Evolutionary conservation across 2,888 invertebrate genomes (phyloP).

Genomic region (Agrochola circellaris): DNA sequence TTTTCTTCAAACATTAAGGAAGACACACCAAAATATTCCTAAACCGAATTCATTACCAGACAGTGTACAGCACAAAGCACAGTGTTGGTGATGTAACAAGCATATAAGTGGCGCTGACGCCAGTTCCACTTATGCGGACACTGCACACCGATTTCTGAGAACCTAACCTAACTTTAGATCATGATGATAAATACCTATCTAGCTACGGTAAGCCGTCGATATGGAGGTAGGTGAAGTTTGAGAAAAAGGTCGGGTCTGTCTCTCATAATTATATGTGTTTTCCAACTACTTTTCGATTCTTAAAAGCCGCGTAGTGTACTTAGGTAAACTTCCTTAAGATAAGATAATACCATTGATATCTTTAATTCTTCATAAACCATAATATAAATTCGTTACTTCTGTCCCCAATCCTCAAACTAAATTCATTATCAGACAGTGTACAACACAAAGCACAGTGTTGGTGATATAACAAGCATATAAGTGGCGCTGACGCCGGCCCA

Average conservation of each 20-base stretch:
- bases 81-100: conserved; percentile 55
- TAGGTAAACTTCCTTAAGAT: no score
- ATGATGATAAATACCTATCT: no score
- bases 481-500: conserved; percentile 74
- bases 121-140: conserved; percentile 76
- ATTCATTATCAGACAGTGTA: conserved; percentile 6
- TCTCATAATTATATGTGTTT: no score
- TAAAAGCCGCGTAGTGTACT: no score
- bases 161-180: no score
- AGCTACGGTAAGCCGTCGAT: no score
- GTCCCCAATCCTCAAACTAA: background rate
- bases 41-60: conserved; percentile 1
- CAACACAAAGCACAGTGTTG: conserved; percentile 20
- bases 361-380: background rate
- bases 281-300: no score
- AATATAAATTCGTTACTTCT: background rate
- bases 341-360: no score
- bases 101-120: conserved; percentile 73
- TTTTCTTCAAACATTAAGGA: no score
- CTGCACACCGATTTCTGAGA: conserved; percentile 73
- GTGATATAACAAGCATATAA: conserved; percentile 67
- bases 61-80: conserved; percentile 5
- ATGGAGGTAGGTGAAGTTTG: no score
- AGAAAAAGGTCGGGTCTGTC: no score
- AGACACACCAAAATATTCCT: no score